Conservation (phyloP, 2,888 invertebrate genomes). For the Smittia sp. region DNA sequence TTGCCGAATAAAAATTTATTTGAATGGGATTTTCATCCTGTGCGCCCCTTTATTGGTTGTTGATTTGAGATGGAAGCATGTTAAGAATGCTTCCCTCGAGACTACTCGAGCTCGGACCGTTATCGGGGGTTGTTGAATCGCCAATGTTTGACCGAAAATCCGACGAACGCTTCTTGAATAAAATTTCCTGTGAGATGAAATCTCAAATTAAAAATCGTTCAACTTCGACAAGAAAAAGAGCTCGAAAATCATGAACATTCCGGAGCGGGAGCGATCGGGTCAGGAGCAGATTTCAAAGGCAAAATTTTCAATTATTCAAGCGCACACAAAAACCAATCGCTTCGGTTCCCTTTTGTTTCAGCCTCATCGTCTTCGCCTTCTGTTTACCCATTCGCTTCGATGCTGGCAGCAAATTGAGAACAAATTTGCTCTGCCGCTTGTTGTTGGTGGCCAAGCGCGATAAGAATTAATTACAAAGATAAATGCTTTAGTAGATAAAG, state of each 20-base stretch:
- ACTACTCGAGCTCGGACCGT: neutral
- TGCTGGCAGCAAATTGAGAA: neutral
- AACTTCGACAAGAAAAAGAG: neutral
- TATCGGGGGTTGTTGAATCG: neutral
- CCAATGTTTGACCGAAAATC: constrained; percentile 19
- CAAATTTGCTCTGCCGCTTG: constrained; percentile 4
- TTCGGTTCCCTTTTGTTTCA: neutral
- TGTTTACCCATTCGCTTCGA: neutral
- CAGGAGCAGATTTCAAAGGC: constrained; percentile 1
- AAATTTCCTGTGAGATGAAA: neutral
- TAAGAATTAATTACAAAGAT: constrained; percentile 26
- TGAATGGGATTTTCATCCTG: neutral
- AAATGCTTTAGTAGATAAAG: constrained; percentile 4
- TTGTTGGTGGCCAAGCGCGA: neutral
- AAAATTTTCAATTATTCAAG: constrained; percentile 8
- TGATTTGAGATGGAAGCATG: neutral
- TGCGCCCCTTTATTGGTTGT: constrained; percentile 18
- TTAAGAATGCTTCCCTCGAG: neutral
- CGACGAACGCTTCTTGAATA: neutral
- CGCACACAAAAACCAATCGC: neutral
- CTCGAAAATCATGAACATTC: no score
- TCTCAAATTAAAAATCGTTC: constrained; percentile 18
- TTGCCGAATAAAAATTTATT: constrained; percentile 15
- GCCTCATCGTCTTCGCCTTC: neutral
- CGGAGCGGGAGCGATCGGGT: no score